These are phyloP conservation scores for Microctonus brassicae DNA, from an alignment of 2,888 invertebrate genomes.

Conservation along the genomic window DNA sequence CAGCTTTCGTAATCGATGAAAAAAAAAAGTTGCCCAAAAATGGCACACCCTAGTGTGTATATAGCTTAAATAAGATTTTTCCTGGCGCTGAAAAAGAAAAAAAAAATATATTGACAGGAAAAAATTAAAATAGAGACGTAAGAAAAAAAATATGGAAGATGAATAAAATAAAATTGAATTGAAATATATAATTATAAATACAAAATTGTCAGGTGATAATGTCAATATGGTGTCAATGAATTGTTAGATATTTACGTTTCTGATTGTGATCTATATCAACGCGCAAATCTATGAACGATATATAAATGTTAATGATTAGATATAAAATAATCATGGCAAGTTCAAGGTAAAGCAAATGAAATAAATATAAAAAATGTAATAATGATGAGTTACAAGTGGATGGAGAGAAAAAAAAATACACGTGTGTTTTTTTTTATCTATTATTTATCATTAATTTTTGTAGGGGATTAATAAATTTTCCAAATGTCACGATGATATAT, in stretches of 20 bases:
- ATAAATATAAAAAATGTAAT: neutral
- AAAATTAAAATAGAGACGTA: neutral
- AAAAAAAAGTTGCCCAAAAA: no score
- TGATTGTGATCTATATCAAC: slow-evolving; percentile 17
- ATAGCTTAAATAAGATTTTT: slow-evolving; percentile 5
- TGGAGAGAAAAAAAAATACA: neutral
- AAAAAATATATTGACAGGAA: neutral
- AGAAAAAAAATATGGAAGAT: neutral
- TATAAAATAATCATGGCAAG: slow-evolving; percentile 18
- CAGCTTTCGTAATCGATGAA: no score
- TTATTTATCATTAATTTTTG: neutral
- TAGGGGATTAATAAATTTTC: neutral
- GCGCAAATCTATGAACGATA: slow-evolving; percentile 12
- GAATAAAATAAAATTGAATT: neutral
- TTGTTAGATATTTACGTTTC: neutral
- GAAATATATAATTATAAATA: no score
- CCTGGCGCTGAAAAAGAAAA: neutral
- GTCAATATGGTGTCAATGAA: neutral
- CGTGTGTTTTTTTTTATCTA: neutral
- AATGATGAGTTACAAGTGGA: neutral
- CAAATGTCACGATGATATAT: neutral
- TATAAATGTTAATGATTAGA: slow-evolving; percentile 20
- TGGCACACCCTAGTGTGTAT: no score
- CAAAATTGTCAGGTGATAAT: neutral
- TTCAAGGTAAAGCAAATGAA: slow-evolving; percentile 10